Evolutionary conservation across 2,113 vertebrate genomes (phyloP), one percentile per base, ranked within the genome.

Genomic region (Gambusia holbrooki): DNA sequence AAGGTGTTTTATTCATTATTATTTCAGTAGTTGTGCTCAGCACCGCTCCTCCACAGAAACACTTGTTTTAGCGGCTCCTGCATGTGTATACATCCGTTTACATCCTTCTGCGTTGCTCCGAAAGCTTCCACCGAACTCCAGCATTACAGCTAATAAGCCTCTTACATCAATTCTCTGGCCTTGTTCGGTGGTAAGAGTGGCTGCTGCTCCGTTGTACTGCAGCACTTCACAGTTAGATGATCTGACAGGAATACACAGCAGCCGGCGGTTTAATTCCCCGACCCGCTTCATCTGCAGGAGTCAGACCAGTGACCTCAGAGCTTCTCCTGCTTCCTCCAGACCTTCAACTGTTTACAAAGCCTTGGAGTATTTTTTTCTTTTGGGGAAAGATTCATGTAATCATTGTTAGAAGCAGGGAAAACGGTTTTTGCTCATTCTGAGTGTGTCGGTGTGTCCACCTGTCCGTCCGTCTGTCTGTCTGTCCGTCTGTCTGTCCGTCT

Each of bases 251-350:
- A 48, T 30, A 64, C 82, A 67, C 73, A 81, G 82, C 72, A 69
- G 76, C 81, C 83, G 71, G 45, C 19, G 58, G 83, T 82, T 83
- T 84, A 86, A 86, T 89, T 86, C 81, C 76, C 71, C 64, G 28
- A 80, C 82, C 88, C 69, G 84, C 91, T 79, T 54, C 73, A 84
- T 83, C 82, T 87, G 85, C 79, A 73, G 75, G 65, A 84, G 84
- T 90, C 83, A 86, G 73, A 84, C 85, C 81, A 75, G 63, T 30
- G 79, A 80, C 63, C 79, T 82, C 17, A 25, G 62, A 79, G 87
- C 80, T 71, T 64, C 73, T 83, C 71, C 76, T 76, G 74, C 70
- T 33, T 74, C 29, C 67, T 71, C 32, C 62, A 76, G 75, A 66
- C 65, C 64, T 72, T 89, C 70, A 86, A 76, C 85, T 85, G 88